Conservation (phyloP, 2,113 vertebrate genomes). For the Actenoides hombroni region DNA sequence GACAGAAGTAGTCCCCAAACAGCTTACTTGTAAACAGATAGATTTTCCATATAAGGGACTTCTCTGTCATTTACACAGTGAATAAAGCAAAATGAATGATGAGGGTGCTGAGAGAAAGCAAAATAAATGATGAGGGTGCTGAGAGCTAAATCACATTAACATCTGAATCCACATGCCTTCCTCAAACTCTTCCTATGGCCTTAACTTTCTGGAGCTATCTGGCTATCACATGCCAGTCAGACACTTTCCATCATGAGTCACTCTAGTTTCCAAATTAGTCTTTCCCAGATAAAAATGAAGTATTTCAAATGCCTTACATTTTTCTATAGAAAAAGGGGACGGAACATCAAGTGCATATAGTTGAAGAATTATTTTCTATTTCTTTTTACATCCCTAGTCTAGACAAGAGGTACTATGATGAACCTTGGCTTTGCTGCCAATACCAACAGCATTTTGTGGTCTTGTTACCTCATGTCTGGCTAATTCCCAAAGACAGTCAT, state of each 20-base stretch:
- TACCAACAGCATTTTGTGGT: conserved; percentile 58
- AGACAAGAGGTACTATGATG: conserved; percentile 68
- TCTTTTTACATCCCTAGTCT: conserved; percentile 64
- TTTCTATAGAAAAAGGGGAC: conserved; percentile 52
- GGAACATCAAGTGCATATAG: conserved; percentile 47
- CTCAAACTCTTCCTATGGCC: background rate
- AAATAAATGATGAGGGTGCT: background rate
- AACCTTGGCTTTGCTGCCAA: conserved; percentile 55
- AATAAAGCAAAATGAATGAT: background rate
- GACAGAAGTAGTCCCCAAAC: background rate
- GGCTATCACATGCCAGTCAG: conserved; percentile 49
- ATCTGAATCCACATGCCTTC: background rate
- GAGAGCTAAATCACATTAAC: conserved; percentile 22
- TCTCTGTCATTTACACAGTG: background rate
- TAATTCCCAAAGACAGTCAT: conserved; percentile 57
- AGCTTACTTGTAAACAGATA: background rate
- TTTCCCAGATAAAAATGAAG: conserved; percentile 63
- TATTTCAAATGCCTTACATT: conserved; percentile 54
- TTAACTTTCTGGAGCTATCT: conserved; percentile 35
- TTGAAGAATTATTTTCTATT: conserved; percentile 59
- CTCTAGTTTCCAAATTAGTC: conserved; percentile 55
- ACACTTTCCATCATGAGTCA: conserved; percentile 57
- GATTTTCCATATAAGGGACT: background rate
- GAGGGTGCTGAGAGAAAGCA: background rate
- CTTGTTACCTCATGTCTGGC: conserved; percentile 58